These are phyloP conservation scores for Piscicola geometra DNA, from an alignment of 2,888 invertebrate genomes.

Conservation along the genomic window DNA sequence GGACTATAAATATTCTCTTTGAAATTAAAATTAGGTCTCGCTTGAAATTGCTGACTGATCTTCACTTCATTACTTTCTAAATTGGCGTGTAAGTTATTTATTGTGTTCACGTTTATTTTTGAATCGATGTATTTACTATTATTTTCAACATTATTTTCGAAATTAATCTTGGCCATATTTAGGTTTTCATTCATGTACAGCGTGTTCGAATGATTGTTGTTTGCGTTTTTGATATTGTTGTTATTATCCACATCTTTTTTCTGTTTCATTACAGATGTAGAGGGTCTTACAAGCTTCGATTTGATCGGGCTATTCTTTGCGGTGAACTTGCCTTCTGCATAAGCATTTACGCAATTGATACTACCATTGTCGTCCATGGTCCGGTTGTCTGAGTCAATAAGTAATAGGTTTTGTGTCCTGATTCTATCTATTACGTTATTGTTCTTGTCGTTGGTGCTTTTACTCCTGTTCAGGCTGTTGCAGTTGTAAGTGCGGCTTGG, in stretches of 20 bases:
- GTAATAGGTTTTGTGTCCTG: background rate
- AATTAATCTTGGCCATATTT: background rate
- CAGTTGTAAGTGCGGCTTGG: background rate
- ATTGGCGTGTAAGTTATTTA: background rate
- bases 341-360: background rate
- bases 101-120: background rate
- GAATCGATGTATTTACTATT: background rate
- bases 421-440: background rate
- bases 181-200: background rate
- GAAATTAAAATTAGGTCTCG: slow-evolving; percentile 5
- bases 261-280: slow-evolving; percentile 13
- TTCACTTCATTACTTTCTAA: background rate
- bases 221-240: too few species aligned
- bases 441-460: background rate
- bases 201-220: background rate
- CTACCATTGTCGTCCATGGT: background rate
- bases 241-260: slow-evolving; percentile 15
- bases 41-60: background rate
- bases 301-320: slow-evolving; percentile 1
- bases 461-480: slow-evolving; percentile 2
- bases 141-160: background rate
- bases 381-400: background rate
- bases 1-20: slow-evolving; percentile 12
- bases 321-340: background rate
- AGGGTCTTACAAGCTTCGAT: slow-evolving; percentile 23